Evolutionary conservation across 2,888 invertebrate species (phyloP).

Genomic region (Drosophila rubida): DNA sequence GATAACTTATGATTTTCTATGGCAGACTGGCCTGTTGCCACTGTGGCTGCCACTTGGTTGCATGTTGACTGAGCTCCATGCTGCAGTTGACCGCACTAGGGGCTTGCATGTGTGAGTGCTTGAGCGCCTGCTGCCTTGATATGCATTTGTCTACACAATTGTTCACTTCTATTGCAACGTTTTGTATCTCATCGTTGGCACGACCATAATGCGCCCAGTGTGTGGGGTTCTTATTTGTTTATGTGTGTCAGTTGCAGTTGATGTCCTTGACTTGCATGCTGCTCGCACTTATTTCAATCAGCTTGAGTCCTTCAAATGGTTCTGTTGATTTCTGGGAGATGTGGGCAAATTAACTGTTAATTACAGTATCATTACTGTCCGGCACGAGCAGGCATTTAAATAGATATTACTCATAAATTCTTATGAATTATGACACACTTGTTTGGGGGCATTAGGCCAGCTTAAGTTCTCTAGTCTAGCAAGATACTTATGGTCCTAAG

Average conservation of each 20-base stretch:
- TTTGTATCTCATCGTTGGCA: slow-evolving; percentile 11
- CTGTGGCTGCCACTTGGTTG: slow-evolving; percentile 6
- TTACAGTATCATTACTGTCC: neutral
- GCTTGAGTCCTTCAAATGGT: slow-evolving; percentile 11
- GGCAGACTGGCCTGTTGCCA: slow-evolving; percentile 10
- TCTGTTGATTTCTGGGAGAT: slow-evolving; percentile 22
- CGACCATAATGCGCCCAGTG: slow-evolving; percentile 8
- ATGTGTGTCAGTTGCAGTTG: slow-evolving; percentile 26
- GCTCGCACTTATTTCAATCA: slow-evolving; percentile 30
- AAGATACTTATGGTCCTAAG: slow-evolving; percentile 43
- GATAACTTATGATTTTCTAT: slow-evolving; percentile 52
- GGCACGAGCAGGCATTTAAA: slow-evolving; percentile 31
- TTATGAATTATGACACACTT: slow-evolving; percentile 35
- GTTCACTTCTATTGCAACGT: slow-evolving; percentile 25
- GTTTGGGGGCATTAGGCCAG: slow-evolving; percentile 39
- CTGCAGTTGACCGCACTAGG: slow-evolving; percentile 46
- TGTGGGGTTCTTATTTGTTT: slow-evolving; percentile 18
- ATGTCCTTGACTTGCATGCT: slow-evolving; percentile 24
- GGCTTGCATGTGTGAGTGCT: neutral
- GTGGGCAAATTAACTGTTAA: slow-evolving; percentile 28
- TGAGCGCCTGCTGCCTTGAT: slow-evolving; percentile 9
- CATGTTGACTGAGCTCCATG: slow-evolving; percentile 23
- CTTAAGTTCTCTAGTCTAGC: slow-evolving; percentile 42
- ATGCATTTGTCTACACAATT: slow-evolving; percentile 27
- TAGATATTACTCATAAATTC: slow-evolving; percentile 48